phyloP scores from a whole-genome alignment of 2,797 vertebrate genomes.

The Monodelphis domestica region DNA sequence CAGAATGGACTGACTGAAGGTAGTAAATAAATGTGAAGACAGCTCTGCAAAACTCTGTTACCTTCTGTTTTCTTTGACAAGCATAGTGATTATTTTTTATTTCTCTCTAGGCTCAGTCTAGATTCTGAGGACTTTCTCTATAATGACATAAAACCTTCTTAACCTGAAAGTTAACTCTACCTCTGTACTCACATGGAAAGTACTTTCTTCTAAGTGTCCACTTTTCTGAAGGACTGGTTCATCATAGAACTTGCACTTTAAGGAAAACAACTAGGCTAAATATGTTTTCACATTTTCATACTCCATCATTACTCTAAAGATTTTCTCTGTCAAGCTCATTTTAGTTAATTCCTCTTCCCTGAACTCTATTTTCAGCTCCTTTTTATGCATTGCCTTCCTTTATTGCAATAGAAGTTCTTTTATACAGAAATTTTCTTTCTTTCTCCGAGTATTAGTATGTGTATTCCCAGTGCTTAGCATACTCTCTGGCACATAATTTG shows the following conservation, averaged over 20 bases:
- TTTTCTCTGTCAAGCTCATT: neutral
- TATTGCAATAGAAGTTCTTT: neutral
- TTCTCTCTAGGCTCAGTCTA: neutral
- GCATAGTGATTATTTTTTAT: neutral
- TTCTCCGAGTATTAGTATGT: neutral
- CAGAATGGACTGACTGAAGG: too few relatives aligned
- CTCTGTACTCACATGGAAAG: neutral
- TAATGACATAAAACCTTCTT: neutral
- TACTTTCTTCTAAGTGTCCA: neutral
- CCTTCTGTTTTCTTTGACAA: too few relatives aligned
- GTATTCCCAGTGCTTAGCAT: neutral
- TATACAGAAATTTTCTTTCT: neutral
- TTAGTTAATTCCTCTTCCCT: neutral
- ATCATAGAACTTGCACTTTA: neutral
- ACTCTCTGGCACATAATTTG: neutral
- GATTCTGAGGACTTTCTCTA: neutral
- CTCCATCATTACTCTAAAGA: neutral
- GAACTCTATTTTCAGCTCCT: neutral
- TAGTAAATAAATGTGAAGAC: too few relatives aligned
- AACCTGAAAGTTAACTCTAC: neutral
- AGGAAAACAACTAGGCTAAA: neutral
- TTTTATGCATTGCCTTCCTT: neutral
- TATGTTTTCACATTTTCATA: neutral
- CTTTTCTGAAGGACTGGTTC: neutral
- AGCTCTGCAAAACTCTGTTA: too few relatives aligned